Conservation (phyloP, 2,113 vertebrate species). For the Brevimyrus niger region DNA sequence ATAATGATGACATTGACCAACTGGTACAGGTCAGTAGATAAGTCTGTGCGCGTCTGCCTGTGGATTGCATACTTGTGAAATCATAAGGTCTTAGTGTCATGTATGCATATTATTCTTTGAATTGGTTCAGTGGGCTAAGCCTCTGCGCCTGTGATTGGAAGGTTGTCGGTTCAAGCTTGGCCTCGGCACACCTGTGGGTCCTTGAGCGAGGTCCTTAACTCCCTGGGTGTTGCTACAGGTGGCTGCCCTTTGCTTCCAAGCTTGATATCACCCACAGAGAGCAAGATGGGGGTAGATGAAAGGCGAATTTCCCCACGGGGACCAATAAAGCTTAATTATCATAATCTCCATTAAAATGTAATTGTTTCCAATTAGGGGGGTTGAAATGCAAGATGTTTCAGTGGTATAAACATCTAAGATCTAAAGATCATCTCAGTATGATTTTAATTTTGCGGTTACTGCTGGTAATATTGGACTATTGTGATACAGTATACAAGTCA, state of each 20-base stretch:
- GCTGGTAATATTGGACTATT: not conserved
- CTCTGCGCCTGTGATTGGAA: too few relatives aligned
- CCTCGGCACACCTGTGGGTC: too few relatives aligned
- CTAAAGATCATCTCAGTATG: not conserved
- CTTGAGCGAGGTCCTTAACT: too few relatives aligned
- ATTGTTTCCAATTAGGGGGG: not conserved
- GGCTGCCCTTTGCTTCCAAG: too few relatives aligned
- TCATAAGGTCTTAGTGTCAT: not conserved
- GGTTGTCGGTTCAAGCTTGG: too few relatives aligned
- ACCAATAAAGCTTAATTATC: too few relatives aligned
- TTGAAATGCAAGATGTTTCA: not conserved
- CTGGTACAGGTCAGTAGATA: constrained; percentile 84
- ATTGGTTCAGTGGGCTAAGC: not conserved
- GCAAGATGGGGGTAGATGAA: too few relatives aligned
- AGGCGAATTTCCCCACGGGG: too few relatives aligned
- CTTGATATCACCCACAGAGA: too few relatives aligned
- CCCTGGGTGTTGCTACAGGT: too few relatives aligned
- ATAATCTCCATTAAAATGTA: not conserved
- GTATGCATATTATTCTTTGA: not conserved
- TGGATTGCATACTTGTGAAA: not conserved
- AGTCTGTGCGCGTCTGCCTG: not conserved
- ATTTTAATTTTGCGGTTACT: not conserved
- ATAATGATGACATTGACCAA: constrained; percentile 97
- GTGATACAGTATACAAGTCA: not conserved
- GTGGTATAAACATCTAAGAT: not conserved